These are phyloP conservation scores for Heterodera carotae DNA, from an alignment of 1,140 invertebrate species.

Conservation along the genomic window DNA sequence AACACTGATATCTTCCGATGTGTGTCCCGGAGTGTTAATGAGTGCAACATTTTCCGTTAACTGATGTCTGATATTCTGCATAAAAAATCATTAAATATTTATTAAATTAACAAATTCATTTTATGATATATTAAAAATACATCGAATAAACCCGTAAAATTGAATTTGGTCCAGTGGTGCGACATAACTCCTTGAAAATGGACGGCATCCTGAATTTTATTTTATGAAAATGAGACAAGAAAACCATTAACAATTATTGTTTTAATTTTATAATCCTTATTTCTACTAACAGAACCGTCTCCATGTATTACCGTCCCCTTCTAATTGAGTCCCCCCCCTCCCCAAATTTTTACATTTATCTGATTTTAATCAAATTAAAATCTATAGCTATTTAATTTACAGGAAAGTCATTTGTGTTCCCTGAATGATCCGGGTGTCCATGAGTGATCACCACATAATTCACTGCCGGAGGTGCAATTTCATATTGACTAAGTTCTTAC, in stretches of 20 bases:
- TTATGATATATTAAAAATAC: too few species aligned
- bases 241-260: background rate
- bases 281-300: too few species aligned
- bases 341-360: too few species aligned
- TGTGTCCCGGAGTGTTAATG: slow-evolving; percentile 58
- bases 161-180: slow-evolving; percentile 57
- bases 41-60: slow-evolving; percentile 57
- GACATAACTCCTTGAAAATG: slow-evolving; percentile 56
- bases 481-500: slow-evolving; percentile 39
- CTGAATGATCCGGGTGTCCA: slow-evolving; percentile 60
- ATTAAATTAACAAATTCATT: background rate
- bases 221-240: background rate
- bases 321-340: too few species aligned
- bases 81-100: background rate
- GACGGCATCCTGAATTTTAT: slow-evolving; percentile 51
- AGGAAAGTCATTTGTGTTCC: slow-evolving; percentile 52
- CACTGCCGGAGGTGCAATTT: slow-evolving; percentile 55
- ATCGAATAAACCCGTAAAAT: slow-evolving; percentile 58
- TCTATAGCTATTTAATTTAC: too few species aligned
- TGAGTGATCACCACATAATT: slow-evolving; percentile 61
- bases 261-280: too few species aligned
- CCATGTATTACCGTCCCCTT: too few species aligned
- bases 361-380: too few species aligned
- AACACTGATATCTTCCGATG: slow-evolving; percentile 60
- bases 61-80: slow-evolving; percentile 52